Evolutionary conservation across 2,113 vertebrate genomes (phyloP).

Genomic region (Ia io): DNA sequence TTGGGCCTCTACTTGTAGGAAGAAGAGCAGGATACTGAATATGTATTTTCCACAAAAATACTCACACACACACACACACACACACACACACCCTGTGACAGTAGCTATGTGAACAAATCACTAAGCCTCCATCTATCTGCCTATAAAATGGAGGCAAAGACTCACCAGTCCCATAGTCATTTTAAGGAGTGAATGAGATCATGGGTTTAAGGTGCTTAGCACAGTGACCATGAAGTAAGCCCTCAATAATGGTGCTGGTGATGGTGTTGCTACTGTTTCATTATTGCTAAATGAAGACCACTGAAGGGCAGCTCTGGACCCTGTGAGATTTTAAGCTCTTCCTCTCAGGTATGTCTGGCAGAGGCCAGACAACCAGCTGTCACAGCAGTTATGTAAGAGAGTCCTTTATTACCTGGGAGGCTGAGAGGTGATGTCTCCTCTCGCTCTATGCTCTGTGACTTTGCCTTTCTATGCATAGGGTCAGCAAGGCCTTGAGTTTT

Average conservation of each 20-base stretch:
- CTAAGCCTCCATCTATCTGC: not conserved
- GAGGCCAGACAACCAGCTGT: not conserved
- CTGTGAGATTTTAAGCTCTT: not conserved
- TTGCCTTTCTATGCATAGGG: not conserved
- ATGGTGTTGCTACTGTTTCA: not conserved
- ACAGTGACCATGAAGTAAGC: not conserved
- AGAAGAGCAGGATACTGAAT: not conserved
- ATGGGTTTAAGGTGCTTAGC: not conserved
- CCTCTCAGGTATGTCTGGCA: not conserved
- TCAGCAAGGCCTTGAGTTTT: not conserved
- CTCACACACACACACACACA: not conserved
- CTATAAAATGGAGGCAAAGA: not conserved
- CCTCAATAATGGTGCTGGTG: not conserved
- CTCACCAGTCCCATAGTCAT: not conserved
- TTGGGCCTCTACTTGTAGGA: not conserved
- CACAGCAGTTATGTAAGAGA: not conserved
- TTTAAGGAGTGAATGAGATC: not conserved
- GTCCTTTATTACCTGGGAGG: not conserved
- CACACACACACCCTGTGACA: not conserved
- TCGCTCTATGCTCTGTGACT: not conserved
- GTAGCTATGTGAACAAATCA: not conserved
- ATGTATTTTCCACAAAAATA: not conserved
- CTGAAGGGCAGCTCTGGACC: not conserved
- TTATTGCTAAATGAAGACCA: not conserved
- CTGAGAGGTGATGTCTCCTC: not conserved